A percentile compares a stretch with the other conserved stretches of the same genome.
These are phyloP conservation scores for Akabosia matsudoensis DNA, from an alignment of 1,140 invertebrate genomes.

Conservation along the genomic window DNA sequence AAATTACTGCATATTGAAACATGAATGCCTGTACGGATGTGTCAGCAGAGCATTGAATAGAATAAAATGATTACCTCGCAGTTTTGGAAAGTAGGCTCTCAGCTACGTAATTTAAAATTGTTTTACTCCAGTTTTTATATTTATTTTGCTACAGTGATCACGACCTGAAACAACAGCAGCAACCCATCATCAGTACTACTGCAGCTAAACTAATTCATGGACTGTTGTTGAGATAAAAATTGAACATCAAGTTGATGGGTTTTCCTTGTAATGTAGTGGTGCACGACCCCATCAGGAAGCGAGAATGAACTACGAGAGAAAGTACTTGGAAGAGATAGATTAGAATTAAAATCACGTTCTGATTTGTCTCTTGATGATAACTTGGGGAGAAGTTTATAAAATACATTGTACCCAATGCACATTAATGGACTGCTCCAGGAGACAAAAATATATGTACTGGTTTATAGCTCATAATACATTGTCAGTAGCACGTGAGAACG, in stretches of 20 bases:
- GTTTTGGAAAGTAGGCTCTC: too few species aligned
- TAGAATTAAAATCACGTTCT: constrained; percentile 45
- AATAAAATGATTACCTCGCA: too few species aligned
- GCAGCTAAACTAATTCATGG: not conserved
- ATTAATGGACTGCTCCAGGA: not conserved
- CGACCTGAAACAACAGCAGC: not conserved
- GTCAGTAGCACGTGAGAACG: too few species aligned
- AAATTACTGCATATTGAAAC: too few species aligned
- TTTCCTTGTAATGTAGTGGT: too few species aligned
- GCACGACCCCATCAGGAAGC: not conserved
- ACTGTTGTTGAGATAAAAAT: not conserved
- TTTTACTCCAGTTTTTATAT: not conserved
- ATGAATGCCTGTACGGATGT: too few species aligned
- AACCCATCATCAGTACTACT: not conserved
- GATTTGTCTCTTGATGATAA: constrained; percentile 41
- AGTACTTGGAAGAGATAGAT: constrained; percentile 20
- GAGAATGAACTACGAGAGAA: not conserved
- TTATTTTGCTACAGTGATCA: not conserved
- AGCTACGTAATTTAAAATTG: too few species aligned
- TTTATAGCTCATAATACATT: too few species aligned
- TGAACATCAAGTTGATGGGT: too few species aligned
- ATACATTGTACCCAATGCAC: not conserved
- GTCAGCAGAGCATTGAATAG: too few species aligned
- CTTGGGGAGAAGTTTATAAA: not conserved
- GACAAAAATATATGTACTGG: too few species aligned